Base-by-base conservation (phyloP, 2,888 invertebrate species). In the Syrphus vitripennis region DNA sequence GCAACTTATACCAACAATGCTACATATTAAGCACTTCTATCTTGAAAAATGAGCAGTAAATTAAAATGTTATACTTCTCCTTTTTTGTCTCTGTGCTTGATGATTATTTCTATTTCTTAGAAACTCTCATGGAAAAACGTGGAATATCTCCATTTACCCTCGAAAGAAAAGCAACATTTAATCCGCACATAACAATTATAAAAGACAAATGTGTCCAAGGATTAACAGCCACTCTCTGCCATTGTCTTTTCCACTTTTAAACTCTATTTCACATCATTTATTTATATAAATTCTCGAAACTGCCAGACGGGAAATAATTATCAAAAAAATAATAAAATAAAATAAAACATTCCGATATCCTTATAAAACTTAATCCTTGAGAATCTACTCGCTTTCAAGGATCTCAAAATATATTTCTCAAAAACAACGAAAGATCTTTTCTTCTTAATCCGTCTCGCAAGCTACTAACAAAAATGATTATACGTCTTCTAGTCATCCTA, bases 291-390 rank as follows among this genome's bases (percentile, higher is more conserved):
- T 81, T 72, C 70, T 76, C 61, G 61, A 40, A 71, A 71, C 71
- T 77, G 55, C 82, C 57, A 86, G 86, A 86, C 82, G 77, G 82
- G 76, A 82, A 86, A 86, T 86, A 86, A 82, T 86, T 82, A 82
- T 42, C 40, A 63, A 34, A 57, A 19, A 65, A 61, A 34, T 69
- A 61, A 76, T 50, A 80, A 67, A 69, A 78, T 74, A 40, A 40
- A 48, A 55, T 16, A 71, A 69, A 72, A 86, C 77, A 82, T 86
- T 82, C 55, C 71, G 59, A 59, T 45, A 83, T 80, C 74, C 79
- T 42, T 37, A 50, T 34, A 26, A 63, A 34, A 81, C 63, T 31
- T 59, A 59, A 59, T 50, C 61, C 70, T 76, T 69, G n/a, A 40
- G 12, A 70, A 34, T 55, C 16, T 19, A 67, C 42, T 57, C 37